Conservation (phyloP, 2,113 vertebrate species). For the Oryzias woworae region DNA sequence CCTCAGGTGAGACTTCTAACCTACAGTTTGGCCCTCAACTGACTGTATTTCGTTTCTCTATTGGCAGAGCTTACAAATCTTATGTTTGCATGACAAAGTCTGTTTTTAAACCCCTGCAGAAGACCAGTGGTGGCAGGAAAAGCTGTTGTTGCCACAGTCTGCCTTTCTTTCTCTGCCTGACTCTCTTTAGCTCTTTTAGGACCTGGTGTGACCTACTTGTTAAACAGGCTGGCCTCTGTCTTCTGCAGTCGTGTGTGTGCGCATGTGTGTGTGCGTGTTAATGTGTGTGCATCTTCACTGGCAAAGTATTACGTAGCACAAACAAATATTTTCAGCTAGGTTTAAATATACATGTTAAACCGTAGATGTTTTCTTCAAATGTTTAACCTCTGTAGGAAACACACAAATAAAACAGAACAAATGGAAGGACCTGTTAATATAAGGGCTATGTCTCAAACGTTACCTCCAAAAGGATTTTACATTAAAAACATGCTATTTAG, state of each 20-base stretch:
- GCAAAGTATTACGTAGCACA: constrained; percentile 17
- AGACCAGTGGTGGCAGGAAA: constrained; percentile 31
- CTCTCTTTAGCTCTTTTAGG: constrained; percentile 37
- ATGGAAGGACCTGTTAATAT: too few species aligned
- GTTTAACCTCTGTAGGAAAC: background rate
- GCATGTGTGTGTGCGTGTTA: constrained; percentile 37
- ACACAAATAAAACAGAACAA: background rate
- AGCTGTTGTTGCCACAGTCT: constrained; percentile 25
- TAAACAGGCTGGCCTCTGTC: constrained; percentile 76
- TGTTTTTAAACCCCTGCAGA: constrained; percentile 18
- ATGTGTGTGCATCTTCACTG: constrained; percentile 52
- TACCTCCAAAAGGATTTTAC: too few species aligned
- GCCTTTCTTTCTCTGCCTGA: constrained; percentile 16
- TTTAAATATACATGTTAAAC: too few species aligned
- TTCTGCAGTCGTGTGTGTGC: constrained; percentile 67
- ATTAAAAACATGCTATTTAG: too few species aligned
- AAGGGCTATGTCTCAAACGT: too few species aligned
- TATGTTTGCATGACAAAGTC: constrained; percentile 3
- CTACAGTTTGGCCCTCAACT: background rate
- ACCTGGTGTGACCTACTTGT: constrained; percentile 75
- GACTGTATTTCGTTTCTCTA: background rate
- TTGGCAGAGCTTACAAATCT: background rate
- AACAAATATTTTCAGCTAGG: constrained; percentile 10
- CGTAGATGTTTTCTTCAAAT: constrained; percentile 1
- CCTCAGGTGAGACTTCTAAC: constrained; percentile 87